phyloP scores from a whole-genome alignment of 2,888 invertebrate species.

The Capitulum mitella region DNA sequence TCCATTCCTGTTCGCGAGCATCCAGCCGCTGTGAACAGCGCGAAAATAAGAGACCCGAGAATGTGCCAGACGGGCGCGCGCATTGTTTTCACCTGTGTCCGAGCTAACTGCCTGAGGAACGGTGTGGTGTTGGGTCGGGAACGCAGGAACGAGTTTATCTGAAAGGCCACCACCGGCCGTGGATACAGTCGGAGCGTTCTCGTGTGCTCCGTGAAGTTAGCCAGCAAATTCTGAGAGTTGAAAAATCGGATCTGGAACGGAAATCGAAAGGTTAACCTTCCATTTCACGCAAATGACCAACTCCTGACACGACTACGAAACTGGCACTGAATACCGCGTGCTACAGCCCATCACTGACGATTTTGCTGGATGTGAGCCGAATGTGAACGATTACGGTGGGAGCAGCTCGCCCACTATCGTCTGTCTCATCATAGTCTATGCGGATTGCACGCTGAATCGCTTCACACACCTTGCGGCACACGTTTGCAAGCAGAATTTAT shows the following conservation, averaged over 20 bases:
- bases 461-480: no score
- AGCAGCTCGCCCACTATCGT: neutral
- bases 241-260: slow-evolving; percentile 78
- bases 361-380: no score
- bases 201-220: slow-evolving; percentile 97
- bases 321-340: no score
- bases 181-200: slow-evolving; percentile 92
- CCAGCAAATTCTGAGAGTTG: slow-evolving; percentile 92
- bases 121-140: slow-evolving; percentile 75
- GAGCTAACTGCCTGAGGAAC: slow-evolving; percentile 84
- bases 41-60: neutral
- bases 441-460: neutral
- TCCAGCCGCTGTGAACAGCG: no score
- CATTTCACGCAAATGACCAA: no score
- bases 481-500: no score
- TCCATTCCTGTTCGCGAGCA: no score
- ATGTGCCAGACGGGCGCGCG: no score
- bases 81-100: slow-evolving; percentile 85
- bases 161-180: slow-evolving; percentile 96
- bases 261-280: no score
- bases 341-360: no score
- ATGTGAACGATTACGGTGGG: neutral
- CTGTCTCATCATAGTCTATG: no score
- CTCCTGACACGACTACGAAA: no score
- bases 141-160: slow-evolving; percentile 90